These are phyloP conservation scores for Siniperca scherzeri DNA, from an alignment of 2,797 vertebrate species.

Conservation along the genomic window DNA sequence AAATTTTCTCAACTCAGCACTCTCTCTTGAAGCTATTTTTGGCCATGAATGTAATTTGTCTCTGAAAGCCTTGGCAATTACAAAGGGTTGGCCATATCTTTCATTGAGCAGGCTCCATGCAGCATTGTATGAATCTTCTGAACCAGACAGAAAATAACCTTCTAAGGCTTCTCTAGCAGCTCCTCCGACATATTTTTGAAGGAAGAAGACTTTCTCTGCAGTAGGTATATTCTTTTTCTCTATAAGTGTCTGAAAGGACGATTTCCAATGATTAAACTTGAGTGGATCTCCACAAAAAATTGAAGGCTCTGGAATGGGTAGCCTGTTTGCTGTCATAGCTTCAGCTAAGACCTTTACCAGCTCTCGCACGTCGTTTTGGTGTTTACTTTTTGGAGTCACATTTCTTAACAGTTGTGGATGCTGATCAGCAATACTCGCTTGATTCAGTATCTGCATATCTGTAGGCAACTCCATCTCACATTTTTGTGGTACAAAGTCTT, in stretches of 20 bases:
- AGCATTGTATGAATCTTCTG: slow-evolving; percentile 20
- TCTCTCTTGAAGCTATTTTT: too few relatives aligned
- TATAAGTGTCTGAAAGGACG: slow-evolving; percentile 47
- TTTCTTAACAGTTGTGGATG: background rate
- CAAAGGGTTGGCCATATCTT: too few relatives aligned
- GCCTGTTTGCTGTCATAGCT: too few relatives aligned
- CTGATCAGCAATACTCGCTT: background rate
- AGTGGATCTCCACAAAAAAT: too few relatives aligned
- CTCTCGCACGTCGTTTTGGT: slow-evolving; percentile 1
- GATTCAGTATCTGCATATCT: background rate
- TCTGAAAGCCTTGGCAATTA: too few relatives aligned
- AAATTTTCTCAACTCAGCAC: too few relatives aligned
- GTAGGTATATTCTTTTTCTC: slow-evolving; percentile 46
- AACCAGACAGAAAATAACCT: slow-evolving; percentile 33
- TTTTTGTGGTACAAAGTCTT: background rate
- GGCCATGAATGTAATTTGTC: too few relatives aligned
- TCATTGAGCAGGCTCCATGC: slow-evolving; percentile 40
- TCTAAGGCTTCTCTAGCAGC: slow-evolving; percentile 32
- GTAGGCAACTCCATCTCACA: slow-evolving; percentile 23
- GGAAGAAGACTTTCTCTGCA: slow-evolving; percentile 43
- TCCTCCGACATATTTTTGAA: slow-evolving; percentile 55
- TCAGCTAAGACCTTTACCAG: slow-evolving; percentile 27
- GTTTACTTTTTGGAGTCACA: background rate
- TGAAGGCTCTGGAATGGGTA: too few relatives aligned
- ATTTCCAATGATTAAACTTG: slow-evolving; percentile 39